Evolutionary conservation across 2,113 vertebrate species (phyloP), one percentile per base, ranked within the genome.

Genomic region (Mastomys coucha): DNA sequence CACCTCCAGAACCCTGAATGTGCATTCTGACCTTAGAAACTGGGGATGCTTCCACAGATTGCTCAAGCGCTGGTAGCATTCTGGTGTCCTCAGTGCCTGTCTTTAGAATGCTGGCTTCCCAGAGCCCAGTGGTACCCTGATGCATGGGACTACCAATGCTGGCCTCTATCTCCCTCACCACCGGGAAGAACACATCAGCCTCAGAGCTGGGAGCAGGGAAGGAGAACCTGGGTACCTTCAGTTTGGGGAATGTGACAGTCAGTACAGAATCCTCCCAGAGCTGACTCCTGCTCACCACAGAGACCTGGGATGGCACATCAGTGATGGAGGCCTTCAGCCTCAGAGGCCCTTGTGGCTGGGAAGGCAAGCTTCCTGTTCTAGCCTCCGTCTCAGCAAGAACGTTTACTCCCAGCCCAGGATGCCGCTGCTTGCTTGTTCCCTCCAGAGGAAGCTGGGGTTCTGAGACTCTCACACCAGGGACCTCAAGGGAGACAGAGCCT

Each of bases 181-280:
- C 78, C n/a, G 98, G 98, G 63, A 97, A 26, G 22, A 97, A 98
- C 77, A 98, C 7, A 10, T 97, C 97, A 0, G 51, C 81, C 97
- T 98, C 98, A 2, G 20, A 6, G 95, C 96, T 42, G 6, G 98
- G 88, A 73, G n/a, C 56, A 19, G 53, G 96, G 89, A 98, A 97
- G 93, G 98, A 97, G 86, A 99, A 98, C 73, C 93, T 93, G 1
- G 98, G 99, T 31, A 98, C 97, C 97, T 96, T 98, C 9, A 99
- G 42, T 60, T 94, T 98, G 53, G 98, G 98, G 96, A 99, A 98
- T 51, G 81, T 98, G 94, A 99, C 93, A 0, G 22, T 96, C 20
- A 97, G 7, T 89, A 98, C 98, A 8, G 98, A 93, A 16, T 92
- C 96, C 17, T 94, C 90, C 97, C 24, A 94, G 78, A 97, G 85